phyloP scores from a whole-genome alignment of 2,113 vertebrate species.

The Rhinoptilus africanus region DNA sequence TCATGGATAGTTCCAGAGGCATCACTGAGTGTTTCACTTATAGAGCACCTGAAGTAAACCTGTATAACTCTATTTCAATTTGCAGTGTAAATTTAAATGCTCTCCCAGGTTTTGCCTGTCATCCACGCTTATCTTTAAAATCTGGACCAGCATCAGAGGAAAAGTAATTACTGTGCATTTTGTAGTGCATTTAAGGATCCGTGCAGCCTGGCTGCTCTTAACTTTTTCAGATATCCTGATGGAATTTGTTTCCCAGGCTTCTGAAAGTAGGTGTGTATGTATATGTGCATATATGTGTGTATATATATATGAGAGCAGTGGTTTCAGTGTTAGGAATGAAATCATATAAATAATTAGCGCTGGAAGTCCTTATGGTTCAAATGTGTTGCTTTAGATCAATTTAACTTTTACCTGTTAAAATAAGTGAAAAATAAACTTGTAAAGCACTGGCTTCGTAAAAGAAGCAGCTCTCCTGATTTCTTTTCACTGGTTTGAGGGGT shows the following conservation, averaged over 20 bases:
- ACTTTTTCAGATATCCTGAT: background rate
- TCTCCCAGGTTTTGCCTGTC: background rate
- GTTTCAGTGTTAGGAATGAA: background rate
- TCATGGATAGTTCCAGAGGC: background rate
- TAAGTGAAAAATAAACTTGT: background rate
- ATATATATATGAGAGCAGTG: background rate
- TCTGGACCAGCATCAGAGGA: background rate
- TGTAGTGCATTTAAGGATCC: background rate
- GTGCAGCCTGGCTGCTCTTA: background rate
- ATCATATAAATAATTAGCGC: background rate
- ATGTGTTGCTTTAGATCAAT: background rate
- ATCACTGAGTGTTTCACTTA: background rate
- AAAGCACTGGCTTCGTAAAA: accelerated
- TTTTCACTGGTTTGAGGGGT: background rate
- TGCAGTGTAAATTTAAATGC: background rate
- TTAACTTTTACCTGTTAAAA: background rate
- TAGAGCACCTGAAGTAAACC: too few relatives aligned
- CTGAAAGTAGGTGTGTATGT: background rate
- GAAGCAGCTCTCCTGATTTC: background rate
- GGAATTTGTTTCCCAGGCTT: background rate
- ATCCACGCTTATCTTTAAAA: background rate
- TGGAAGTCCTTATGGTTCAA: background rate
- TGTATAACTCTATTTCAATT: background rate
- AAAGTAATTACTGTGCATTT: background rate
- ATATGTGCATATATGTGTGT: too few relatives aligned